phyloP scores from a whole-genome alignment of 2,113 vertebrate species.

The Thomomys bottae region DNA sequence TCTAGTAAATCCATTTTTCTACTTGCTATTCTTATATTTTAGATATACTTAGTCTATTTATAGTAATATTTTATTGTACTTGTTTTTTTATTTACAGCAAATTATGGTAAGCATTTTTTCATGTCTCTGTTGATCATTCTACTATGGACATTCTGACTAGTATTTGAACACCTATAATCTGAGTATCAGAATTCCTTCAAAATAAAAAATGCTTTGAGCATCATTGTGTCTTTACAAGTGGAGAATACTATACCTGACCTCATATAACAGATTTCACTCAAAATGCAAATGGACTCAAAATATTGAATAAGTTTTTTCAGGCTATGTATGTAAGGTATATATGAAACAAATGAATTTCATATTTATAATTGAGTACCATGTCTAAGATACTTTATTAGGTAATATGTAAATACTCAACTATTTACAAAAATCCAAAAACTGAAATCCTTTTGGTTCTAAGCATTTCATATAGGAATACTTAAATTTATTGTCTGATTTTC shows the following conservation, averaged over 20 bases:
- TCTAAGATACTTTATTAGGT: background rate
- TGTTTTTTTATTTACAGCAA: constrained; percentile 19
- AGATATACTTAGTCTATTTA: background rate
- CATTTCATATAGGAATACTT: background rate
- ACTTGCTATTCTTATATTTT: background rate
- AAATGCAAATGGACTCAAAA: background rate
- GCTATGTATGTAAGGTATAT: background rate
- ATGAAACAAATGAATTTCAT: background rate
- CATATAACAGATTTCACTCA: background rate
- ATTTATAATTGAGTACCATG: background rate
- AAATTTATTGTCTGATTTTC: background rate
- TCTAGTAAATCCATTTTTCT: background rate
- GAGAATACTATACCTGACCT: background rate
- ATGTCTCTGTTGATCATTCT: background rate
- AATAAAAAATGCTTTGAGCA: background rate
- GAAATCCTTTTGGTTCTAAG: background rate
- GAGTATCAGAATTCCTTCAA: background rate
- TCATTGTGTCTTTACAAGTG: background rate
- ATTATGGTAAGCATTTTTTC: background rate
- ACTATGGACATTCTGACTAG: background rate
- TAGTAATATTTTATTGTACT: background rate
- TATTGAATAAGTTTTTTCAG: background rate
- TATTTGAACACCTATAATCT: background rate
- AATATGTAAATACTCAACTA: background rate
- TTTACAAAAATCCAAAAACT: background rate